These are phyloP conservation scores for Olivierus martensii DNA, from an alignment of 1,140 invertebrate species.

Conservation along the genomic window DNA sequence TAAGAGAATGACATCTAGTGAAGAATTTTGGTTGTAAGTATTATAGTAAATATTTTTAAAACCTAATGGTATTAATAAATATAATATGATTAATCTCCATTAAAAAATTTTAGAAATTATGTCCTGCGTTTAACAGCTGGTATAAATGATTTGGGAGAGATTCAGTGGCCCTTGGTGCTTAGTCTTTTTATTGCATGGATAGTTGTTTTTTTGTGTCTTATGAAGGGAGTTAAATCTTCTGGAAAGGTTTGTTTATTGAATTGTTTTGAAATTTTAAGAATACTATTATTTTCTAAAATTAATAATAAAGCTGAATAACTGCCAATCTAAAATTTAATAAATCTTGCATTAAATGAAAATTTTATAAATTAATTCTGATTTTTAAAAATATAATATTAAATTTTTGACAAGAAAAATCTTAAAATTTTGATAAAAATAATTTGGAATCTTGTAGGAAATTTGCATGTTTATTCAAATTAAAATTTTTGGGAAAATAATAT, in stretches of 20 bases:
- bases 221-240: conserved; percentile 48
- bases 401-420: too few relatives aligned
- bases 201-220: conserved; percentile 44
- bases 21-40: conserved; percentile 19
- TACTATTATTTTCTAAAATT: too few relatives aligned
- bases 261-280: too few relatives aligned
- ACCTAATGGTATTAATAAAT: too few relatives aligned
- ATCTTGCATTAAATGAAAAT: too few relatives aligned
- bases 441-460: neutral
- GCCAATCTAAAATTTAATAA: too few relatives aligned
- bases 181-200: conserved; percentile 53
- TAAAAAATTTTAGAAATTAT: conserved; percentile 28
- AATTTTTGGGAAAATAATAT: too few relatives aligned
- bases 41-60: neutral
- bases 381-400: too few relatives aligned
- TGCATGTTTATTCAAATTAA: too few relatives aligned
- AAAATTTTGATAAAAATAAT: neutral
- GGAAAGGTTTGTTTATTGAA: conserved; percentile 29
- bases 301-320: too few relatives aligned
- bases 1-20: conserved; percentile 13
- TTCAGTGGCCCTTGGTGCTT: conserved; percentile 52
- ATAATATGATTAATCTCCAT: too few relatives aligned
- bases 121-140: conserved; percentile 36
- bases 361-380: too few relatives aligned
- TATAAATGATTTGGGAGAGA: conserved; percentile 47